Evolutionary conservation across 2,113 vertebrate species (phyloP).

Genomic region (Phycodurus eques): DNA sequence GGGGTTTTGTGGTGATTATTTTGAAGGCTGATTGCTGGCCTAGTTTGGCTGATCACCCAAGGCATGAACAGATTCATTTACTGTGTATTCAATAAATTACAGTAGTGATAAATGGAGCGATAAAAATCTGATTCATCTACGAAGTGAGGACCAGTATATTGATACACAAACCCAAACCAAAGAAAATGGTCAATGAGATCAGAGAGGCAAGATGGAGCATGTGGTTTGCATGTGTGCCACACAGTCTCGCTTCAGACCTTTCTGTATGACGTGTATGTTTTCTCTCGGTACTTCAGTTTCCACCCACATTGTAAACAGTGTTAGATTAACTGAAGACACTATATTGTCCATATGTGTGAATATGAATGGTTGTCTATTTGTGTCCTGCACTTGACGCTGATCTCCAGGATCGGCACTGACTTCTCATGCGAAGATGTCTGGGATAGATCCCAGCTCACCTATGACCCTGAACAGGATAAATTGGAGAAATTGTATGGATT

Average conservation of each 20-base stretch:
- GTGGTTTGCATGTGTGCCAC: neutral
- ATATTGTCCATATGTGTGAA: neutral
- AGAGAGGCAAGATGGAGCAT: constrained; percentile 1
- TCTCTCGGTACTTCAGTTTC: no score
- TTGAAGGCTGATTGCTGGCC: constrained; percentile 30
- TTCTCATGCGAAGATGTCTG: neutral
- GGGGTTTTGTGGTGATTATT: constrained; percentile 34
- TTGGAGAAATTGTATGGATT: neutral
- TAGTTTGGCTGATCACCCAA: constrained; percentile 19
- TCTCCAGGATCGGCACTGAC: neutral
- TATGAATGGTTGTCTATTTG: neutral
- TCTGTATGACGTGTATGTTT: neutral
- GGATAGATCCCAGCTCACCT: neutral
- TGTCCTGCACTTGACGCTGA: neutral
- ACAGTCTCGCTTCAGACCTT: neutral
- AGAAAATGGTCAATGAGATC: constrained; percentile 23
- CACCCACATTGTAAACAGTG: neutral
- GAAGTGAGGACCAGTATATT: neutral
- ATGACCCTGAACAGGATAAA: neutral
- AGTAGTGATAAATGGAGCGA: neutral
- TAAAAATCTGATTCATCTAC: neutral
- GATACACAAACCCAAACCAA: constrained; percentile 21
- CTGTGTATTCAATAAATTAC: constrained; percentile 23
- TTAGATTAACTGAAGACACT: neutral
- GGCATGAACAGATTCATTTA: constrained; percentile 46